These are phyloP conservation scores for Camelus bactrianus DNA, from an alignment of 2,113 vertebrate species.

Conservation along the genomic window DNA sequence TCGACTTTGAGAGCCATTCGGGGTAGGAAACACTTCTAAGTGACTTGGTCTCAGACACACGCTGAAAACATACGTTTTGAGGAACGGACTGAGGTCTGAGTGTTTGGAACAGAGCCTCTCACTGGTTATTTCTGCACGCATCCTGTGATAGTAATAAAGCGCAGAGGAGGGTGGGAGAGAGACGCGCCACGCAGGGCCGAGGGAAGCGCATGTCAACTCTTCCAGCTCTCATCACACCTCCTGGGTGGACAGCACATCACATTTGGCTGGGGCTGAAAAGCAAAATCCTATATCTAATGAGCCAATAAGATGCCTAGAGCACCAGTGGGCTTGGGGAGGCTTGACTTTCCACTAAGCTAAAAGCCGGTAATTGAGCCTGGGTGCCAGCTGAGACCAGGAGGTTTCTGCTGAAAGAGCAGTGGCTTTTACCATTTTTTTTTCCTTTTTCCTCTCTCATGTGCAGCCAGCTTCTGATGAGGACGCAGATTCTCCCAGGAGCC, in stretches of 20 bases:
- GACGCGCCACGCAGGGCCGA: background rate
- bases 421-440: background rate
- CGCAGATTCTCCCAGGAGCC: constrained; percentile 43
- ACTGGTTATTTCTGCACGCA: background rate
- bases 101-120: background rate
- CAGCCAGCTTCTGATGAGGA: constrained; percentile 53
- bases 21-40: background rate
- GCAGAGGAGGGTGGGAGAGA: background rate
- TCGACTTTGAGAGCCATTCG: background rate
- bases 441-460: background rate
- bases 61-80: background rate
- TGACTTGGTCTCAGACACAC: background rate
- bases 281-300: constrained; percentile 68
- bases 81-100: background rate
- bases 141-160: background rate
- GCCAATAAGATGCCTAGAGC: constrained; percentile 59
- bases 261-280: constrained; percentile 41
- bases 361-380: constrained; percentile 55
- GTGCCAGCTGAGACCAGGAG: constrained; percentile 65
- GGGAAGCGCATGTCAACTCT: background rate
- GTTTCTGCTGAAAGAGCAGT: constrained; percentile 49
- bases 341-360: constrained; percentile 62
- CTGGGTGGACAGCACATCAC: constrained; percentile 39
- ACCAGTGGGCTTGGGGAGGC: background rate
- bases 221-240: constrained; percentile 28